Percentiles rank a stretch among this genome's conserved stretches.
phyloP scores from a whole-genome alignment of 1,140 invertebrate species.

The Aphis craccivora region DNA sequence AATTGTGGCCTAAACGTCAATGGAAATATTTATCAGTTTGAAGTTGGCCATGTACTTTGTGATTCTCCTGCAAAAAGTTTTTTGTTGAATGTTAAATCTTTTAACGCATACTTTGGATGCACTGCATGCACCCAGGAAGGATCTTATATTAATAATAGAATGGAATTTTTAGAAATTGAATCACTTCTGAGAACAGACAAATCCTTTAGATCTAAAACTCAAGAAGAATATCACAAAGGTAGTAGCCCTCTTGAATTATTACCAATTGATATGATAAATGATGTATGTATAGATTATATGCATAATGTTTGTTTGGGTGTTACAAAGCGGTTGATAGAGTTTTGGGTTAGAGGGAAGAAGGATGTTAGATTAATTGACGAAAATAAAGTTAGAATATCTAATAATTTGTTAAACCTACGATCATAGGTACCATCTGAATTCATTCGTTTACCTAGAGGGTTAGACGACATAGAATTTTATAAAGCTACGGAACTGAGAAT shows the following conservation, averaged over 20 bases:
- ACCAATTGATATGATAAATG: constrained; percentile 24
- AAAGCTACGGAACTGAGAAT: too few relatives aligned
- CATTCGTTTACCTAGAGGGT: too few relatives aligned
- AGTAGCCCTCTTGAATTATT: background rate
- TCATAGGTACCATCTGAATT: too few relatives aligned
- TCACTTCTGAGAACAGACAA: background rate
- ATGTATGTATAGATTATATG: background rate
- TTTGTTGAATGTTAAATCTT: background rate
- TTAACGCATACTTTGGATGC: constrained; percentile 19
- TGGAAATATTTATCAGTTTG: background rate
- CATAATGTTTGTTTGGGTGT: too few relatives aligned
- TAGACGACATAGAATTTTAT: too few relatives aligned
- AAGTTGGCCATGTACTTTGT: too few relatives aligned
- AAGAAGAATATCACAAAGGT: constrained; percentile 8
- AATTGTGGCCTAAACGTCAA: background rate
- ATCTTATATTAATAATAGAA: background rate
- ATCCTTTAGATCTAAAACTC: background rate
- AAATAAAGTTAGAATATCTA: too few relatives aligned
- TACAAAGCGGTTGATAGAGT: too few relatives aligned
- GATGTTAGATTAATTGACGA: too few relatives aligned
- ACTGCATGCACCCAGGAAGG: background rate
- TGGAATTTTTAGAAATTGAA: constrained; percentile 18
- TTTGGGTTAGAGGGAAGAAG: too few relatives aligned
- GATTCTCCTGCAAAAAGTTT: background rate
- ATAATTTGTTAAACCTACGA: too few relatives aligned